These are phyloP conservation scores for Pogonomyrmex barbatus DNA, from an alignment of 1,140 invertebrate species.

Conservation along the genomic window DNA sequence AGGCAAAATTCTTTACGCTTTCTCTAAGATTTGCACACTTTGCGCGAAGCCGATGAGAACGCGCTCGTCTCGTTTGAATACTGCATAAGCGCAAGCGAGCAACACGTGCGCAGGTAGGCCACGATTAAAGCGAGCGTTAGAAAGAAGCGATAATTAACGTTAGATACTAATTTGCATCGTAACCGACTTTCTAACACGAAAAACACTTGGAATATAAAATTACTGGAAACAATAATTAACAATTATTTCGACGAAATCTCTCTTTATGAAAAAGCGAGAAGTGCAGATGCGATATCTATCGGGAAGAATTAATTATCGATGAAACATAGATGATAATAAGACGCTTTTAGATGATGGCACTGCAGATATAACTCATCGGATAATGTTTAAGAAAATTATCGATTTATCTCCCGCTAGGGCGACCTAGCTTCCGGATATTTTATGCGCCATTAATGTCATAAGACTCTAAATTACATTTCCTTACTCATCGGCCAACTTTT, in stretches of 20 bases:
- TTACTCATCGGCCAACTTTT: constrained; percentile 19
- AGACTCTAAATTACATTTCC: constrained; percentile 25
- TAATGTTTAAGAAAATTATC: constrained; percentile 25
- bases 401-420: background rate
- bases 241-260: background rate
- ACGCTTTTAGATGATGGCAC: background rate
- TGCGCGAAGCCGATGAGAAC: constrained; percentile 65
- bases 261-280: background rate
- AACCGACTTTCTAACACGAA: constrained; percentile 46
- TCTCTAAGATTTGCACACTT: constrained; percentile 60
- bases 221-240: constrained; percentile 7
- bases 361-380: constrained; percentile 2
- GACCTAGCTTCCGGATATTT: constrained; percentile 21
- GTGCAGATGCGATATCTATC: background rate
- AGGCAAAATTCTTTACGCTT: constrained; percentile 30
- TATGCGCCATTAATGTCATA: constrained; percentile 33
- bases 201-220: constrained; percentile 27
- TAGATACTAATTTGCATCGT: constrained; percentile 34
- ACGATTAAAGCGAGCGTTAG: constrained; percentile 72
- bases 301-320: background rate
- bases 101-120: constrained; percentile 72
- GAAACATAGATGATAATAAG: constrained; percentile 2
- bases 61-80: constrained; percentile 63
- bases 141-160: constrained; percentile 63
- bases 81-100: constrained; percentile 70